Conservation (phyloP, 2,113 vertebrate species). For the Tragelaphus strepsiceros region DNA sequence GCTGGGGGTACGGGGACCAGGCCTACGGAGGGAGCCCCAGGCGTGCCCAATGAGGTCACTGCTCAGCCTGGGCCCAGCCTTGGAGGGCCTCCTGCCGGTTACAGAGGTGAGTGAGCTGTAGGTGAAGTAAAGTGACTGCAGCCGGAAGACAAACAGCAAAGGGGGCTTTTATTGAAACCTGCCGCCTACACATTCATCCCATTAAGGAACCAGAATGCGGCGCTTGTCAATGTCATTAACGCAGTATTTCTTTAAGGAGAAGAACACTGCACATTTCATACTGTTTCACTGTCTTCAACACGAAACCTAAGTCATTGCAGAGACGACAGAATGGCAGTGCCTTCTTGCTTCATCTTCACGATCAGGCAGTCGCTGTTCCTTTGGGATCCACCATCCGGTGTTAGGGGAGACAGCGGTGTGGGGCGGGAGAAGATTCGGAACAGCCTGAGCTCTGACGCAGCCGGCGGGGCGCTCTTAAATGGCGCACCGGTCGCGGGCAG, state of each 20-base stretch:
- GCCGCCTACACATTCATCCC: not conserved
- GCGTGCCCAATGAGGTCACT: not conserved
- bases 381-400: not conserved
- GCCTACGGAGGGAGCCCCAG: not conserved
- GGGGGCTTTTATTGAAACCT: not conserved
- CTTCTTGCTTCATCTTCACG: accelerated
- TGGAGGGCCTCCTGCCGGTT: not conserved
- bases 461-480: no score
- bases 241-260: not conserved
- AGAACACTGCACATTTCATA: accelerated
- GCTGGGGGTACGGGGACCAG: not conserved
- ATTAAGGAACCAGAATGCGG: not conserved
- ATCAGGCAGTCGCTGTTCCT: accelerated
- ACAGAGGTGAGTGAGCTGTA: not conserved
- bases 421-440: accelerated
- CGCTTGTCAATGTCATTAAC: not conserved
- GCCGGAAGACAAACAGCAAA: not conserved
- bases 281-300: not conserved
- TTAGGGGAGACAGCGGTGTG: accelerated
- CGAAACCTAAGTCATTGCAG: not conserved
- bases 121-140: not conserved
- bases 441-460: no score
- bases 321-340: no score
- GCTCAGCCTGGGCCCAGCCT: not conserved
- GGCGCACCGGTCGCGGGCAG: no score